A percentile compares a stretch with the other conserved stretches of the same genome.
Conservation (phyloP, 1,140 invertebrate species). For the Leptopilina boulardi region DNA sequence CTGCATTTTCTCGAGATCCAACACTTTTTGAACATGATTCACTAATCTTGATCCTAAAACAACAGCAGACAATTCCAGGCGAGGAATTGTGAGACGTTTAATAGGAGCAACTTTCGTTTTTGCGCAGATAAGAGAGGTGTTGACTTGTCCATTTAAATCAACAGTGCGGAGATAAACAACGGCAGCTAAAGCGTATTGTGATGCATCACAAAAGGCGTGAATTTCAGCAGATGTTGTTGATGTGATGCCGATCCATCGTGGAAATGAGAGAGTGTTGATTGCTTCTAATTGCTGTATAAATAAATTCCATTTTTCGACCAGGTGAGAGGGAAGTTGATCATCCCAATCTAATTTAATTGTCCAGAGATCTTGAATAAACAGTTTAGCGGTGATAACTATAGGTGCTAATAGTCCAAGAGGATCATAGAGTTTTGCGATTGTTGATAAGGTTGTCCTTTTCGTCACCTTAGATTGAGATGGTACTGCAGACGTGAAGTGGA, state of each 20-base stretch:
- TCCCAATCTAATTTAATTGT: constrained; percentile 60
- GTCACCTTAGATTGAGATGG: not conserved
- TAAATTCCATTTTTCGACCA: constrained; percentile 40
- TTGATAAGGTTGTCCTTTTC: constrained; percentile 27
- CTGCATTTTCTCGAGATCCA: not conserved
- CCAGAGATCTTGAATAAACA: constrained; percentile 63
- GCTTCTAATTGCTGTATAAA: not conserved
- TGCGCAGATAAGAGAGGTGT: constrained; percentile 31
- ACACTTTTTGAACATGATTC: not conserved
- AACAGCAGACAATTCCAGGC: not conserved
- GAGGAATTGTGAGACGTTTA: not conserved
- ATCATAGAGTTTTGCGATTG: not conserved
- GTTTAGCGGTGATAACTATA: constrained; percentile 45
- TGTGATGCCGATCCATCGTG: not conserved
- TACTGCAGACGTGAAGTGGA: not conserved
- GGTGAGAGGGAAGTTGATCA: constrained; percentile 45
- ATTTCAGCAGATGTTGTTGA: not conserved
- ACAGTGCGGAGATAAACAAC: constrained; percentile 44
- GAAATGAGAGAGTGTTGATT: not conserved
- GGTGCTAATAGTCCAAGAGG: not conserved
- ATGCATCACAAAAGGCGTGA: constrained; percentile 34
- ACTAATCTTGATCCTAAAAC: constrained; percentile 41
- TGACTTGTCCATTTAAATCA: constrained; percentile 54
- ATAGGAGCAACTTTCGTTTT: not conserved
- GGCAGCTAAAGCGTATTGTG: constrained; percentile 24